Base-by-base conservation (phyloP, 2,797 vertebrate genomes). In the Hyperoplus immaculatus region DNA sequence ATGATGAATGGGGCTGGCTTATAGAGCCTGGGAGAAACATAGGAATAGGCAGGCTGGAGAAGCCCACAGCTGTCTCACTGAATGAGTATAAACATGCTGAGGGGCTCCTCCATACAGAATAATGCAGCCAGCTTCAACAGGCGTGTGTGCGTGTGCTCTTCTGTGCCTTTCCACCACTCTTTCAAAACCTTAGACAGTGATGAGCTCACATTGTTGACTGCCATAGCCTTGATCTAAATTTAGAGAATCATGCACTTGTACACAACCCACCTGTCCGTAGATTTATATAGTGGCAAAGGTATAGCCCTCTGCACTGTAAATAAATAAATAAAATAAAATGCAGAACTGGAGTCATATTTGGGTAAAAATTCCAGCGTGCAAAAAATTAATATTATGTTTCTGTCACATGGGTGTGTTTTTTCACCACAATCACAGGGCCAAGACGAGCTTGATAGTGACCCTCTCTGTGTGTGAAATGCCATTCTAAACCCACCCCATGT, bases 21-120 rank as follows among this genome's bases (percentile, higher is more conserved):
- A 82, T 85, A 83, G 91, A 90, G 88, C 91, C 89, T 83, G 75
- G 83, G 86, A 91, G 85, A 89, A 93, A 84, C 87, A 89, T 80
- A 88, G 91, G 87, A 87, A 89, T 71, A 88, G 91, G 86, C 82
- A 89, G 87, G 84, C 88, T 83, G 8, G 69, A 89, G 92, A 88
- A 94, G 92, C 93, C 92, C 93, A 93, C 92, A 95, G 93, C 93
- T 95, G 94, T 95, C 93, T 92, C 75, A 51, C 89, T 85, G 92
- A 92, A 95, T 95, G 89, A 94, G 93, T 85, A 93, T 92, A 94
- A 95, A 94, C 94, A 96, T 90, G 87, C 88, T 90, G 91, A 95
- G 91, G 87, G 88, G 87, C 88, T 92, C 85, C 83, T 90, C 88
- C 81, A 80, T 90, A 79, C 88, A 87, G 87, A 91, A 90, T 90